phyloP scores from a whole-genome alignment of 2,797 vertebrate species.

The Knipowitschia caucasica region DNA sequence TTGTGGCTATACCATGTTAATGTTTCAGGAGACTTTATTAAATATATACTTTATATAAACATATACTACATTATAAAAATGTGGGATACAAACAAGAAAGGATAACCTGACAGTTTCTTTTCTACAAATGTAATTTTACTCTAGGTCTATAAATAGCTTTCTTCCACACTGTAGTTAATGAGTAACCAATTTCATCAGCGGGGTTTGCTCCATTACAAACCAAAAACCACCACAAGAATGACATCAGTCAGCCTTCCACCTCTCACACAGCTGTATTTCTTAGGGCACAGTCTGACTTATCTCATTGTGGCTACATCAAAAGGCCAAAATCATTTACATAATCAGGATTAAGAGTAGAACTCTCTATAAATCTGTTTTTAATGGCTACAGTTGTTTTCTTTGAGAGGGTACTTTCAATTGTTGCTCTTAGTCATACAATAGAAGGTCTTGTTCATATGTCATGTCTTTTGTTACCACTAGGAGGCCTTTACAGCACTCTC shows the following conservation, averaged over 20 bases:
- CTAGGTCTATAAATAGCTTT: constrained; percentile 5
- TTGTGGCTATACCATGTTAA: too few relatives aligned
- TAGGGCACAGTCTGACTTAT: not conserved
- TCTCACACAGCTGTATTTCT: constrained; percentile 9
- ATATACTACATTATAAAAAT: too few relatives aligned
- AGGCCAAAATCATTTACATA: not conserved
- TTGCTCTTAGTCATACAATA: not conserved
- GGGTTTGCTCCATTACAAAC: constrained; percentile 25
- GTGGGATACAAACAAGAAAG: too few relatives aligned
- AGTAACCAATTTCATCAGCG: constrained; percentile 20
- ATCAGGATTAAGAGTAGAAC: not conserved
- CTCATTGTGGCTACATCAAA: not conserved
- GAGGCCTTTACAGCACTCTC: constrained; percentile 5
- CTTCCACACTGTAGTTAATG: constrained; percentile 3
- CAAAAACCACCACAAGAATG: constrained; percentile 45
- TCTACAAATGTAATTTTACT: too few relatives aligned
- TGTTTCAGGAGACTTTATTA: too few relatives aligned
- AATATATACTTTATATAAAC: too few relatives aligned
- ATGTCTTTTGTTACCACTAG: not conserved
- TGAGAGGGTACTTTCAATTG: not conserved
- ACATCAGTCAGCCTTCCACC: constrained; percentile 17
- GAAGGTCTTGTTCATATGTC: not conserved
- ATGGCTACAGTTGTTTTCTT: constrained; percentile 2
- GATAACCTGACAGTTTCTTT: too few relatives aligned
- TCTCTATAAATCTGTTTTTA: not conserved